Base-by-base conservation (phyloP, 2,113 vertebrate species). In the Fulica atra region DNA sequence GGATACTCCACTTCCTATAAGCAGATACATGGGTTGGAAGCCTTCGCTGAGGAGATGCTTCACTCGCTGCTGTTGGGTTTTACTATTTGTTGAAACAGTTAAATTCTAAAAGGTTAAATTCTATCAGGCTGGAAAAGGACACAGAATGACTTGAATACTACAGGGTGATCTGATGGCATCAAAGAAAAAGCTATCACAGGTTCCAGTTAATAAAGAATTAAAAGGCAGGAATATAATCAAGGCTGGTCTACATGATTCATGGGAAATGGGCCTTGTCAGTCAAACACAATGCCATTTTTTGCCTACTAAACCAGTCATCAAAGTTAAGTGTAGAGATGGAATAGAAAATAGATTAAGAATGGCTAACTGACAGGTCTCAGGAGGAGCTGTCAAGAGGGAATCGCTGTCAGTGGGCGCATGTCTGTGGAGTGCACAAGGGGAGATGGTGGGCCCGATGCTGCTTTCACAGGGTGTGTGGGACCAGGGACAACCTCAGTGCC, bases 181-280 rank as follows among this genome's bases (percentile, higher is more conserved):
- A 48, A 48, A 38, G 74, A 26, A 59, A 50, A 59, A 57, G 24
- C 36, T 61, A 84, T 44, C 46, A 36, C 35, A 18, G 64, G 72
- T 69, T 77, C 26, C n/a, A 77, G 92, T 57, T 92, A 86, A 94
- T 84, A 53, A 92, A 83, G 89, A 86, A 94, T 78, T 77, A 72
- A 91, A 91, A 71, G 59, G 38, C 59, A 82, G 83, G 63, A 40
- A 65, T 56, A 26, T 14, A 76, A 78, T 83, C 29, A 4, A 18
- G 86, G 74, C 42, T 71, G 80, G 63, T 3, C 79, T 40, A 23
- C 7, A 6, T 19, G 74, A 70, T 82, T 88, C 2, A 0, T 61
- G 88, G 74, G 74, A 85, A 93, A 78, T 71, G 42, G 81, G 46
- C 76, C 85, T 71, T 79, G 88, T 88, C 92, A 94, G 70, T 89